Base-by-base conservation (phyloP, 2,797 vertebrate species). In the Selene dorsalis region DNA sequence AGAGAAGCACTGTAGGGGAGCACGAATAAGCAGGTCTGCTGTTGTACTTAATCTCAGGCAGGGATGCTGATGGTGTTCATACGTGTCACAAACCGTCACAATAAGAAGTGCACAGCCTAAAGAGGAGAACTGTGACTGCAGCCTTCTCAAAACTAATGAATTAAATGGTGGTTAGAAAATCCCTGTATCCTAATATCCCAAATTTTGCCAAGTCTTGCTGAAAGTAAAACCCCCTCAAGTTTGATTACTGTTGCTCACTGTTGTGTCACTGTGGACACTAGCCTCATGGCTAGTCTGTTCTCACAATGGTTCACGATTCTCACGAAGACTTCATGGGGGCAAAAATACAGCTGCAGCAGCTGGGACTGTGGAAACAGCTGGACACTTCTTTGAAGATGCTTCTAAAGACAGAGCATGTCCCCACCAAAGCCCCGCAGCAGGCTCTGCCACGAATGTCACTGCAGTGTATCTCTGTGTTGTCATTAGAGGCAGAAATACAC, bases 361-460 rank as follows among this genome's bases (percentile, higher is more conserved):
- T 82, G 61, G 68, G 58, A 26, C 63, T 86, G 63, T 80, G 80
- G 57, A 52, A 63, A 48, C 55, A 81, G 56, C 63, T 75, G 24
- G 76, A 79, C 58, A 38, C 26, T 4, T 70, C 73, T 67, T 82
- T 84, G 24, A 80, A 75, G n/a, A 66, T 70, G 20, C 24, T 77
- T 18, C 66, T 84, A 35, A 75, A 77, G 53, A 56, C 57, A 66
- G 50, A 77, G 22, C 69, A 64, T 18, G 63, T 79, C 32, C 52
- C 62, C 14, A 35, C 48, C 9, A 60, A 63, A 50, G 69, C 62
- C 24, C 74, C 57, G 61, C 69, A 63, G 32, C 75, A 82, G 62
- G 6, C 11, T 28, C 4, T 11, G 71, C 56, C 47, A 41, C 6
- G 16, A 69, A 26, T 48, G 62, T 79, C 56, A 28, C 32, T 58